Percentiles rank a stretch among this genome's conserved stretches.
These are phyloP conservation scores for Hippocampus mohnikei DNA, from an alignment of 2,113 vertebrate genomes.

Conservation along the genomic window DNA sequence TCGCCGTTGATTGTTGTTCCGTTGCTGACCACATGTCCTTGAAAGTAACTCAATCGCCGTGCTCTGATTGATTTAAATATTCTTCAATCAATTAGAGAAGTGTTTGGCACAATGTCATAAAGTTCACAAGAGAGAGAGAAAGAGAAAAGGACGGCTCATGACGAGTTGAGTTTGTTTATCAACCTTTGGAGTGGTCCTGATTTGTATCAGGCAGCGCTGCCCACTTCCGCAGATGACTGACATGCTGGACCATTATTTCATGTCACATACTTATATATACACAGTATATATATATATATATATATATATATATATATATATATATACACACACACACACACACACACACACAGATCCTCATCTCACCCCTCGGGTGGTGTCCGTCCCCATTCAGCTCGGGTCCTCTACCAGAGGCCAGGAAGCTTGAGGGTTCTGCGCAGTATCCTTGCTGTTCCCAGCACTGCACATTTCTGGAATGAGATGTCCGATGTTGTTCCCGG, in stretches of 20 bases:
- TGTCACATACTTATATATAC: too few relatives aligned
- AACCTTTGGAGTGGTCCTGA: neutral
- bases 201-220: neutral
- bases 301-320: too few relatives aligned
- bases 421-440: too few relatives aligned
- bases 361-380: too few relatives aligned
- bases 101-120: slow-evolving; percentile 2
- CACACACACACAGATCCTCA: too few relatives aligned
- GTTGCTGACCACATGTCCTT: slow-evolving; percentile 58
- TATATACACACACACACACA: too few relatives aligned
- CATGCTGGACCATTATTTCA: neutral
- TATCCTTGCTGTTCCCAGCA: too few relatives aligned
- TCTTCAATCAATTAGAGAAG: slow-evolving; percentile 8
- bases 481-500: too few relatives aligned
- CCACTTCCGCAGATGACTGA: neutral
- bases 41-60: slow-evolving; percentile 41
- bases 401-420: too few relatives aligned
- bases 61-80: slow-evolving; percentile 29
- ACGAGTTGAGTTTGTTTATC: slow-evolving; percentile 15
- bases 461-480: too few relatives aligned
- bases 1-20: slow-evolving; percentile 46
- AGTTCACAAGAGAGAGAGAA: slow-evolving; percentile 5
- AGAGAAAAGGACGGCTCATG: neutral
- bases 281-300: too few relatives aligned
- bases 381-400: too few relatives aligned